These are phyloP conservation scores for Micronisus gabar DNA, from an alignment of 2,113 vertebrate species.

Conservation along the genomic window DNA sequence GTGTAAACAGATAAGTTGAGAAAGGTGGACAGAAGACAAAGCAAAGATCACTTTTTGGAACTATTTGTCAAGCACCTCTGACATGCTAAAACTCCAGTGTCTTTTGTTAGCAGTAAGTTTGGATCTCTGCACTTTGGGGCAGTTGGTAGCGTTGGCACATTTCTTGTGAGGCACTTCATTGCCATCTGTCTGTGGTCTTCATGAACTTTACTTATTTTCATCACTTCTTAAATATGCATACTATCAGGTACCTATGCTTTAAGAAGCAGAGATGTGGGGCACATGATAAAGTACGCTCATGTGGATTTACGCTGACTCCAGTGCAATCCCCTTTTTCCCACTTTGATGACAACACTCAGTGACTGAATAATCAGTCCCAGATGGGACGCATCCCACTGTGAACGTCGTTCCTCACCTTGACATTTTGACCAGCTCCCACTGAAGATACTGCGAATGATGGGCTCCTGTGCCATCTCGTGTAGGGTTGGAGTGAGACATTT, in stretches of 20 bases:
- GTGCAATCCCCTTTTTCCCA: accelerated
- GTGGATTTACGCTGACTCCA: background rate
- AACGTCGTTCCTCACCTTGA: background rate
- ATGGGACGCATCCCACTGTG: background rate
- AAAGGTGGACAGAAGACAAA: background rate
- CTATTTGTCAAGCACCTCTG: background rate
- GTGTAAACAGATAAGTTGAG: background rate
- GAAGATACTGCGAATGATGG: background rate
- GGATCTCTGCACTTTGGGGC: background rate
- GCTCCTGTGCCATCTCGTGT: background rate
- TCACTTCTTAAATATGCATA: background rate
- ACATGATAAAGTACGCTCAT: accelerated
- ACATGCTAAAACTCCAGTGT: background rate
- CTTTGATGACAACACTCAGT: background rate
- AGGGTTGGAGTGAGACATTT: background rate
- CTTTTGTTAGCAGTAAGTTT: background rate
- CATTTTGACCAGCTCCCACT: background rate
- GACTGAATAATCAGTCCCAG: background rate
- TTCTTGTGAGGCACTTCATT: background rate
- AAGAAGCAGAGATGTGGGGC: background rate
- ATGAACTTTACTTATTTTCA: background rate
- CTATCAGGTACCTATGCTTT: background rate
- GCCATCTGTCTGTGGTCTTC: background rate
- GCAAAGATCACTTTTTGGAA: background rate
- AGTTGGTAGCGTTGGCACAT: background rate